Evolutionary conservation across 2,113 vertebrate species (phyloP).

Genomic region (Aix galericulata): DNA sequence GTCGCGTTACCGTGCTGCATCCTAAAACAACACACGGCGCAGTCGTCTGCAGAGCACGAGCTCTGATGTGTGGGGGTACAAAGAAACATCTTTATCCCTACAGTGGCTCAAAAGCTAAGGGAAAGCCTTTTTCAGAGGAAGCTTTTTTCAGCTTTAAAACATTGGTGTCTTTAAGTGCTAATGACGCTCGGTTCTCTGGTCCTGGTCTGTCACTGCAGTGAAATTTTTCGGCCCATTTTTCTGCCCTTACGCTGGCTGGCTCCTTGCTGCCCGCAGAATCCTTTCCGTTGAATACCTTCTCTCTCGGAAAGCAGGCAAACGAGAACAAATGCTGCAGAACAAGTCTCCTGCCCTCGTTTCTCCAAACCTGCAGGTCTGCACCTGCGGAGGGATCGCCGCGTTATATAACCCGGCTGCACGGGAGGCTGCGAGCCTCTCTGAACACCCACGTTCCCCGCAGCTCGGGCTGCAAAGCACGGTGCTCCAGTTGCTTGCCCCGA

Average conservation of each 20-base stretch:
- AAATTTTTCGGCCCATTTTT: background rate
- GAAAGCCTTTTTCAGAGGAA: background rate
- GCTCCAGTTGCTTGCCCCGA: background rate
- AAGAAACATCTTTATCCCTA: background rate
- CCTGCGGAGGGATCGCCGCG: background rate
- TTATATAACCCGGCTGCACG: background rate
- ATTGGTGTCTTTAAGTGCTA: background rate
- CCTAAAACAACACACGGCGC: background rate
- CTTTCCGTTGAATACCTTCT: background rate
- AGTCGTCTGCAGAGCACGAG: background rate
- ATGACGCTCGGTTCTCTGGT: background rate
- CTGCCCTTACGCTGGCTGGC: constrained; percentile 26
- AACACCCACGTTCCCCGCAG: background rate
- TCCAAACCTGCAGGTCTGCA: background rate
- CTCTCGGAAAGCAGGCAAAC: background rate
- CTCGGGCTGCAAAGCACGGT: background rate
- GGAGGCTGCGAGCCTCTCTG: background rate
- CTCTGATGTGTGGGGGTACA: background rate
- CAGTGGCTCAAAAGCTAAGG: background rate
- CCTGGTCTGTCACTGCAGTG: background rate
- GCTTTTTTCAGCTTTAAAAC: background rate
- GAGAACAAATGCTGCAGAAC: background rate
- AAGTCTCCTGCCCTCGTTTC: background rate
- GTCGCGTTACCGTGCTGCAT: fast-evolving
- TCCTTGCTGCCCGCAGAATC: background rate